Percentiles rank a stretch among this genome's conserved stretches.
Evolutionary conservation across 2,888 invertebrate species (phyloP).

Genomic region (Agrotis puta): DNA sequence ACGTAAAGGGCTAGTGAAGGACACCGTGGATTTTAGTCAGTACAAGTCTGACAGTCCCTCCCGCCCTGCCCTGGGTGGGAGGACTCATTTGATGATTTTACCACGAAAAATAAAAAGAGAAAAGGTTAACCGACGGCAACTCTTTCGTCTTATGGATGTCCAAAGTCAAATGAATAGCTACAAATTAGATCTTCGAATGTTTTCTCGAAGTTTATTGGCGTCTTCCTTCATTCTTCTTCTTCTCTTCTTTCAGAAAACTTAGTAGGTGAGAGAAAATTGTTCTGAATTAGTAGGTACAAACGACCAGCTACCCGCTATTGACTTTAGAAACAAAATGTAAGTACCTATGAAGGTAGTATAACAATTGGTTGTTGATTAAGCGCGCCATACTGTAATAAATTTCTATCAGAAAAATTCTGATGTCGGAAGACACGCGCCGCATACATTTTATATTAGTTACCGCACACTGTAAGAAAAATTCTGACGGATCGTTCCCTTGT

Average conservation of each 20-base stretch:
- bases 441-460: too few relatives aligned
- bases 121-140: too few relatives aligned
- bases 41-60: too few relatives aligned
- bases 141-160: constrained; percentile 43
- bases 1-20: too few relatives aligned
- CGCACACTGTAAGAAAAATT: too few relatives aligned
- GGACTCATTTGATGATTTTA: too few relatives aligned
- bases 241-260: constrained; percentile 26
- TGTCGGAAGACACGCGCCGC: too few relatives aligned
- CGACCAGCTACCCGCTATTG: constrained; percentile 27
- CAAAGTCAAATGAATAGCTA: constrained; percentile 38
- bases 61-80: too few relatives aligned
- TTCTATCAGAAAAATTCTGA: too few relatives aligned
- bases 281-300: not conserved
- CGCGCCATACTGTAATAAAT: not conserved
- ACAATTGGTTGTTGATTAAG: constrained; percentile 38
- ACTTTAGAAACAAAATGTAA: constrained; percentile 11
- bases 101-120: too few relatives aligned
- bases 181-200: constrained; percentile 39
- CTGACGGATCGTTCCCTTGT: too few relatives aligned
- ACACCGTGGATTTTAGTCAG: too few relatives aligned
- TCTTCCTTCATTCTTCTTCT: constrained; percentile 49
- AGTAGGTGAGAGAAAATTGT: not conserved
- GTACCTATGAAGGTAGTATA: constrained; percentile 25
- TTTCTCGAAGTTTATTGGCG: constrained; percentile 1